Evolutionary conservation across 2,113 vertebrate genomes (phyloP).

Genomic region (Ia io): DNA sequence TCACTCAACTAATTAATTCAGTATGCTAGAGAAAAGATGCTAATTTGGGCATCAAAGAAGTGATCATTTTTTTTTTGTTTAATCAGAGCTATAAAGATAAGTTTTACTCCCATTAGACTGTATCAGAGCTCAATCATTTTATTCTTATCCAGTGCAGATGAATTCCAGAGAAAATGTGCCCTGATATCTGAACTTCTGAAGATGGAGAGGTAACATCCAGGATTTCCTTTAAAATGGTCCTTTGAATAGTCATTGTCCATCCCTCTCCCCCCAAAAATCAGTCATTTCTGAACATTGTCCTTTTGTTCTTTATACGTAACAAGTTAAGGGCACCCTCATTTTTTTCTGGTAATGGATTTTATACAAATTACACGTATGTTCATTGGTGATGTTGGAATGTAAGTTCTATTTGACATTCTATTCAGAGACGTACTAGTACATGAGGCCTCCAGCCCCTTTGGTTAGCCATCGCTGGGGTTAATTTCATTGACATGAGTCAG

Average conservation of each 20-base stretch:
- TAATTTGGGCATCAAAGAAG: conserved; percentile 88
- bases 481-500: background rate
- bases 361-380: background rate
- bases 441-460: background rate
- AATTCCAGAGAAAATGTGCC: conserved; percentile 19
- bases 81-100: conserved; percentile 84
- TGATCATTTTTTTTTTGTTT: conserved; percentile 81
- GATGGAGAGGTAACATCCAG: background rate
- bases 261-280: background rate
- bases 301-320: background rate
- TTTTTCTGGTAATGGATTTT: conserved; percentile 16
- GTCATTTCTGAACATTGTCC: background rate
- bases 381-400: background rate
- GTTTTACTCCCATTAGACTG: conserved; percentile 79
- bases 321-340: background rate
- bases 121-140: conserved; percentile 69
- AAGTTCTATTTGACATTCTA: conserved; percentile 11
- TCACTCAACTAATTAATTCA: conserved; percentile 88
- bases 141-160: conserved; percentile 57
- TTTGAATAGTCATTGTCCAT: conserved; percentile 17
- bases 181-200: conserved; percentile 33
- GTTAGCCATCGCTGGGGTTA: background rate
- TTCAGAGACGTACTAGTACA: background rate
- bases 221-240: conserved; percentile 36
- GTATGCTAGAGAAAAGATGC: conserved; percentile 85